Base-by-base conservation (phyloP, 2,888 invertebrate species). In the Gasteruption jaculator region DNA sequence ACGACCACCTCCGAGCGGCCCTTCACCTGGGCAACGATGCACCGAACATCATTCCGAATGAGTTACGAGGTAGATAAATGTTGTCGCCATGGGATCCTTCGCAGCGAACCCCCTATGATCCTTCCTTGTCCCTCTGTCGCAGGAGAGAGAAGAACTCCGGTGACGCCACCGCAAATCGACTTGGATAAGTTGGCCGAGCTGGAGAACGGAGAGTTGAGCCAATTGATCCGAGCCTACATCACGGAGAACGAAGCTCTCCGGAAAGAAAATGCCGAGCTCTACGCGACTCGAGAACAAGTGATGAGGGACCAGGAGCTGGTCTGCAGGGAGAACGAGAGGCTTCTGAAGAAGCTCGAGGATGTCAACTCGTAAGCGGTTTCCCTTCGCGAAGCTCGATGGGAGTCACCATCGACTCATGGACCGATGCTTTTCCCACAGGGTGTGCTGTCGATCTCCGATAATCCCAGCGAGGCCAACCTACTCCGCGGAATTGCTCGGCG, bases 261-360 rank as follows among this genome's bases (percentile, higher is more conserved):
- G 29, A 79, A 80, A 14, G 93, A 95, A 72, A 94, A 93, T 71
- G 78, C 84, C 2, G 92, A 94, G 54, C 74, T 94, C 38, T 91
- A 84, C 71, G 78, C 78, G 22, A 80, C 86, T 0, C 74, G 89
- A 33, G 91, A 93, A 64, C 79, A 85, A 50, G 76, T 92, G 46
- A 77, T 91, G 50, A 73, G 91, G 8, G 94, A 95, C 68, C 93
- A 93, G 66, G 93, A 94, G 68, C 70, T 90, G 24, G 83, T 94
- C 19, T 91, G 90, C 60, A 75, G 89, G 40, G 94, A 95, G 71
- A 95, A 95, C 61, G 94, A 95, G 66, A 74, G 89, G 38, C 75
- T 95, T 45, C 72, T 90, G 38, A 88, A 86, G 69, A 91, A 91
- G 71, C 72, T 94, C 38, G 92, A 93, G 68, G 89, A 90, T 71